Evolutionary conservation across 2,888 invertebrate species (phyloP).

Genomic region (Cephus spinipes): DNA sequence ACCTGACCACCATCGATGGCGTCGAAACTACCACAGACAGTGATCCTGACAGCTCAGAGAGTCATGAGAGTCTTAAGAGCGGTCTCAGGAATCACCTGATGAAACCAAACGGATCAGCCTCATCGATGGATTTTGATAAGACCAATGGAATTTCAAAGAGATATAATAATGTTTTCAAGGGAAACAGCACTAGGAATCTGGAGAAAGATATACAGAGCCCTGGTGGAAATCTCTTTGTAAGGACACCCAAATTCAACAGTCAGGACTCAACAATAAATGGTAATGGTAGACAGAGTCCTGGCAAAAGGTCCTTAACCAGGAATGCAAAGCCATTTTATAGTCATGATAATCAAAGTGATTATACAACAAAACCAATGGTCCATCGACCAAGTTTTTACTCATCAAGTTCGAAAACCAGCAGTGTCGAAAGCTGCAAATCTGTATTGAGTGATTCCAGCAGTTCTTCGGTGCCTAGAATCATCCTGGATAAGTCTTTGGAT

Average conservation of each 20-base stretch:
- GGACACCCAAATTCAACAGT: not conserved
- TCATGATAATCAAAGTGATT: constrained; percentile 23
- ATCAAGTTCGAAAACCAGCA: constrained; percentile 47
- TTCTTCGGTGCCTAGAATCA: constrained; percentile 44
- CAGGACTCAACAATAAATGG: not conserved
- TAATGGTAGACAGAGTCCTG: not conserved
- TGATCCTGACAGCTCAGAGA: constrained; percentile 56
- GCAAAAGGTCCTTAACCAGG: not conserved
- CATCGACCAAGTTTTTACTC: constrained; percentile 36
- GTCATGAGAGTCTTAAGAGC: constrained; percentile 52
- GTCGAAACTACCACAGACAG: constrained; percentile 44
- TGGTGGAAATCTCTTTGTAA: not conserved
- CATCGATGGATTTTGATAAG: not conserved
- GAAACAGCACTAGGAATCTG: not conserved
- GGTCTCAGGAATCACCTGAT: constrained; percentile 49
- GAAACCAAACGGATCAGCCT: constrained; percentile 28
- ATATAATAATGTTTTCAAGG: not conserved
- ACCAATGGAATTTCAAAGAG: not conserved
- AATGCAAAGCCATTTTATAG: constrained; percentile 27
- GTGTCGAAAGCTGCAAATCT: constrained; percentile 58
- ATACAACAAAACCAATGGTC: constrained; percentile 32
- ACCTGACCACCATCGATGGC: constrained; percentile 13
- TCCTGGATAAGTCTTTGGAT: constrained; percentile 39
- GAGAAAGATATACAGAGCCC: not conserved
- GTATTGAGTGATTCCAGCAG: constrained; percentile 53